phyloP scores from a whole-genome alignment of 2,113 vertebrate genomes.

The Oxyruncus cristatus region DNA sequence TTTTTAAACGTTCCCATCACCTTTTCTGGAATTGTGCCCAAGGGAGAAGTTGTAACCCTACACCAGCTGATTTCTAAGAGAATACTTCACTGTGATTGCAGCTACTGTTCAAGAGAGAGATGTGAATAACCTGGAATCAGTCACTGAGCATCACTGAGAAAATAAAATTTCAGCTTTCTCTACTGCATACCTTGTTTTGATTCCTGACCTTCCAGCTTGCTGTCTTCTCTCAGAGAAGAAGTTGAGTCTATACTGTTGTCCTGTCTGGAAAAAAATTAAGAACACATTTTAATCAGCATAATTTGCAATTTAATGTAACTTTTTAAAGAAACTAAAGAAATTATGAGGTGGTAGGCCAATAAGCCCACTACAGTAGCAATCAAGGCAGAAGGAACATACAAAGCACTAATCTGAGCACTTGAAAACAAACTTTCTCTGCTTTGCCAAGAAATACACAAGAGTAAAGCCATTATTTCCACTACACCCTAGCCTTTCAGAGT shows the following conservation, averaged over 20 bases:
- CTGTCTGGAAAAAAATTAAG: constrained; percentile 77
- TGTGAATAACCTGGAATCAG: background rate
- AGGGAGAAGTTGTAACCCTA: background rate
- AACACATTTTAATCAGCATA: background rate
- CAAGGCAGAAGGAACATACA: background rate
- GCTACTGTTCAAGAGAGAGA: background rate
- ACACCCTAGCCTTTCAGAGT: background rate
- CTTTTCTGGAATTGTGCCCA: background rate
- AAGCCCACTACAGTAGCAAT: background rate
- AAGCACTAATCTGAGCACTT: background rate
- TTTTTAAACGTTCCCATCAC: background rate
- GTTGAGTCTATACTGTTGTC: constrained; percentile 87
- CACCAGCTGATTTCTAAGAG: background rate
- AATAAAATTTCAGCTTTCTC: background rate
- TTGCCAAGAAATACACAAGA: background rate
- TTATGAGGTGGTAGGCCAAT: background rate
- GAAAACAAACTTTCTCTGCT: background rate
- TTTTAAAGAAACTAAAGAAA: background rate
- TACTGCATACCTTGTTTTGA: constrained; percentile 83
- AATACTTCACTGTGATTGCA: background rate
- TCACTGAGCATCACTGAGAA: background rate
- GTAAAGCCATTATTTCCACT: background rate
- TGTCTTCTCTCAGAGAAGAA: constrained; percentile 80
- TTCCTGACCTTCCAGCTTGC: constrained; percentile 77
- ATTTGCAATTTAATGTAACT: background rate